These are phyloP conservation scores for Drosophila melanosoma DNA, from an alignment of 2,888 invertebrate genomes.

Conservation along the genomic window DNA sequence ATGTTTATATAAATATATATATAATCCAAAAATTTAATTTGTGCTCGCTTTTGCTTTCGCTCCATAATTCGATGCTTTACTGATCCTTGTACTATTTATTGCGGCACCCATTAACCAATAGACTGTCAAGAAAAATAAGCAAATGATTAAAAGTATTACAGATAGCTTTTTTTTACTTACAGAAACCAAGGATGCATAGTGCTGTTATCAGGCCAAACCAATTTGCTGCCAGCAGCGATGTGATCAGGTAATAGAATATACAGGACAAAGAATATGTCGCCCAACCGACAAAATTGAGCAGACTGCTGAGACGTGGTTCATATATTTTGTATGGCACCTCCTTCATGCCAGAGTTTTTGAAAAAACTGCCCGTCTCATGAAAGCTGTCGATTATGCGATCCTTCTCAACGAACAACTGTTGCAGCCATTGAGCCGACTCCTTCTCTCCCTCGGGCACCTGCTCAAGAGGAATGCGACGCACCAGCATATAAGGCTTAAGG, in stretches of 20 bases:
- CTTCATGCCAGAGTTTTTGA: conserved; percentile 90
- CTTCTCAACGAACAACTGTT: conserved; percentile 92
- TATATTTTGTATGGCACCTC: conserved; percentile 87
- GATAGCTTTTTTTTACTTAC: conserved; percentile 87
- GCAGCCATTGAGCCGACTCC: conserved; percentile 92
- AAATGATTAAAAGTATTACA: neutral
- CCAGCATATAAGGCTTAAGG: conserved; percentile 90
- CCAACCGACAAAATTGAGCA: conserved; percentile 91
- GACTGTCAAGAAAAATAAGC: conserved; percentile 86
- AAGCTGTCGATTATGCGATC: conserved; percentile 87
- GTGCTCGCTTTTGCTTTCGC: conserved; percentile 71
- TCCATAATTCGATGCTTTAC: conserved; percentile 93
- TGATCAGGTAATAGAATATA: conserved; percentile 79
- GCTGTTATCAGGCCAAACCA: conserved; percentile 84
- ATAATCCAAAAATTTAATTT: conserved; percentile 59
- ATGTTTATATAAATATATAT: conserved; percentile 1
- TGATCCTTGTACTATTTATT: conserved; percentile 93
- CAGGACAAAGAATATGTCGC: conserved; percentile 75
- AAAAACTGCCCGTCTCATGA: conserved; percentile 89
- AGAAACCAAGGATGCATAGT: conserved; percentile 88
- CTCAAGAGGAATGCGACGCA: conserved; percentile 92
- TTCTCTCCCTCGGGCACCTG: conserved; percentile 90
- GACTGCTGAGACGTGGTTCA: conserved; percentile 88
- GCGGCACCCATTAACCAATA: conserved; percentile 91
- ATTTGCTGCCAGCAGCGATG: conserved; percentile 85